Conservation (phyloP, 2,888 invertebrate species). For the Drosophila macrospina region DNA sequence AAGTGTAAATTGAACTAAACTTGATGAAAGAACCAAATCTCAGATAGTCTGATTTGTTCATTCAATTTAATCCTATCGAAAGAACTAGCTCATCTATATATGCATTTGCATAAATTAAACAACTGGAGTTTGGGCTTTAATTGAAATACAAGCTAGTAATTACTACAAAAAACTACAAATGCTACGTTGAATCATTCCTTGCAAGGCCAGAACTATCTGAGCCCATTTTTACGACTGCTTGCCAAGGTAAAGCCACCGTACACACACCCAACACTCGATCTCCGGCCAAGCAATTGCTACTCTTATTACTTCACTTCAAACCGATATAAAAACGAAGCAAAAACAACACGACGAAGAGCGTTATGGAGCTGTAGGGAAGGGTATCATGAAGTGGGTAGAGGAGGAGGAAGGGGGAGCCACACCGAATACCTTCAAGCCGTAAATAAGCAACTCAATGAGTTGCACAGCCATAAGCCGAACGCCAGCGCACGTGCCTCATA, state of each 20-base stretch:
- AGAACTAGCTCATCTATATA: too few relatives aligned
- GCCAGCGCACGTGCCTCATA: constrained; percentile 80
- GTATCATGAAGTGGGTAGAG: not conserved
- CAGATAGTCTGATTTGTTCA: too few relatives aligned
- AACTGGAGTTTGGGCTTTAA: too few relatives aligned
- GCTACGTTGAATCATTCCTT: not conserved
- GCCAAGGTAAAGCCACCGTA: constrained; percentile 9
- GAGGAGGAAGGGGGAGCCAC: constrained; percentile 36
- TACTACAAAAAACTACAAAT: too few relatives aligned
- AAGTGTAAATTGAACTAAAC: too few relatives aligned
- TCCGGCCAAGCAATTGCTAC: constrained; percentile 55
- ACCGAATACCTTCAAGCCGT: constrained; percentile 73
- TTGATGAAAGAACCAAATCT: too few relatives aligned
- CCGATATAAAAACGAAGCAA: constrained; percentile 50
- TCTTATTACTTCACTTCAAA: constrained; percentile 76
- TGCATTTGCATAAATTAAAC: too few relatives aligned
- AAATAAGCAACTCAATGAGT: constrained; percentile 80
- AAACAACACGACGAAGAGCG: constrained; percentile 7
- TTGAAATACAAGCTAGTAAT: too few relatives aligned
- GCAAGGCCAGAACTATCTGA: constrained; percentile 6
- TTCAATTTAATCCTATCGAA: too few relatives aligned
- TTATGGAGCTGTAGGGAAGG: constrained; percentile 3
- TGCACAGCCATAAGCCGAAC: constrained; percentile 69
- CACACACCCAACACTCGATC: constrained; percentile 6
- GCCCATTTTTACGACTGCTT: not conserved